A percentile compares a stretch with the other conserved stretches of the same genome.
These are phyloP conservation scores for Syndactyla subalaris DNA, from an alignment of 2,797 vertebrate genomes.

Conservation along the genomic window DNA sequence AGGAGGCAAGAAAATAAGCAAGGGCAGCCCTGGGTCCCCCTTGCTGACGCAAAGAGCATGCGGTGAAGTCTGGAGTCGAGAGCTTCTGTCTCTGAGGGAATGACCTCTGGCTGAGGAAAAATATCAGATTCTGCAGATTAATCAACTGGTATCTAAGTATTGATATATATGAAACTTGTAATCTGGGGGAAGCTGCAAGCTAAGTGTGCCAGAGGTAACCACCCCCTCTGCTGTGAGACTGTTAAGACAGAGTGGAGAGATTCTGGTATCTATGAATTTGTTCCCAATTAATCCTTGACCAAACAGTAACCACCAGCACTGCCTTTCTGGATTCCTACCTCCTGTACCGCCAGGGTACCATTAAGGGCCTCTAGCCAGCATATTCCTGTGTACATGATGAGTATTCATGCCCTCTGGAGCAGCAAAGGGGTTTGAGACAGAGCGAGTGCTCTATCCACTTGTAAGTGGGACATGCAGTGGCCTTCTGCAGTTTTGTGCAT, in stretches of 20 bases:
- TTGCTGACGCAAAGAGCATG: background rate
- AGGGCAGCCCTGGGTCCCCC: background rate
- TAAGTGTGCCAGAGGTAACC: background rate
- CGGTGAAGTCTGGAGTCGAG: background rate
- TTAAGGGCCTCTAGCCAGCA: background rate
- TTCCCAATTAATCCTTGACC: accelerated
- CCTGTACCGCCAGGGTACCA: background rate
- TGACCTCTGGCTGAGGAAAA: background rate
- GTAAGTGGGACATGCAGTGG: background rate
- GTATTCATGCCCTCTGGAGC: background rate
- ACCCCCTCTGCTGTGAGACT: background rate
- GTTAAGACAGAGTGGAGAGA: background rate
- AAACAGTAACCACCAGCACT: background rate
- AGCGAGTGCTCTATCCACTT: background rate
- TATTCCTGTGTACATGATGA: accelerated
- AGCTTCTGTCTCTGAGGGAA: background rate
- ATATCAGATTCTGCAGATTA: background rate
- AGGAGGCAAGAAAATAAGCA: background rate
- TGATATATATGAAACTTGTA: background rate
- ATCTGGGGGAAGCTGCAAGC: background rate
- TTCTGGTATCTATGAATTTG: background rate
- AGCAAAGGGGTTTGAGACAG: background rate
- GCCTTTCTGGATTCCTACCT: background rate
- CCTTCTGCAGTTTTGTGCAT: background rate
- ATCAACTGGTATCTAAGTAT: background rate